Conservation (phyloP, 1,140 invertebrate genomes). For the Eriosoma lanigerum region DNA sequence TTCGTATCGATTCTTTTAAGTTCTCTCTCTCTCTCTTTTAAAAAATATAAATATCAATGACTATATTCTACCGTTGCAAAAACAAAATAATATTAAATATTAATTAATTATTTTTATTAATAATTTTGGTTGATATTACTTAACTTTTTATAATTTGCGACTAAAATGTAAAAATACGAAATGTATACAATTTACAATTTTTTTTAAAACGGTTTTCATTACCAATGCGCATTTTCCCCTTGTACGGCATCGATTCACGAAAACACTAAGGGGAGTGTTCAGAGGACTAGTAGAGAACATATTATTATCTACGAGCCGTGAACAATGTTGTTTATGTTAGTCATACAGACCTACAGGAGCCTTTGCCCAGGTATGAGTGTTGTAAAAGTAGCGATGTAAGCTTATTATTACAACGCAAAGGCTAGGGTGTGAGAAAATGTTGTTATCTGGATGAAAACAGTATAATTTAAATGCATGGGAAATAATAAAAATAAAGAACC, state of each 20-base stretch:
- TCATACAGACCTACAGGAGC: neutral
- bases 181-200: too few relatives aligned
- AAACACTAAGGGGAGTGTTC: neutral
- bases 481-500: slow-evolving; percentile 37
- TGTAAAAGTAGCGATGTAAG: slow-evolving; percentile 14
- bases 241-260: neutral
- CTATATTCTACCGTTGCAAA: too few relatives aligned
- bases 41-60: too few relatives aligned
- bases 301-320: neutral
- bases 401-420: slow-evolving; percentile 19
- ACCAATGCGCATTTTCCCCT: neutral
- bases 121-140: too few relatives aligned
- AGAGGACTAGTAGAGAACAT: neutral
- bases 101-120: too few relatives aligned
- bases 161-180: too few relatives aligned
- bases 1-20: too few relatives aligned
- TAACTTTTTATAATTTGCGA: too few relatives aligned
- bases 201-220: neutral
- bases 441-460: slow-evolving; percentile 40
- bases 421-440: slow-evolving; percentile 31
- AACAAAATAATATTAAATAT: too few relatives aligned
- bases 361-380: neutral
- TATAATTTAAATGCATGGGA: slow-evolving; percentile 50
- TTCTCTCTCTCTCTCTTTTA: too few relatives aligned
- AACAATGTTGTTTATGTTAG: slow-evolving; percentile 19